Evolutionary conservation across 2,888 invertebrate species (phyloP), one percentile per base, ranked within the genome.

Genomic region (Hesperia comma): DNA sequence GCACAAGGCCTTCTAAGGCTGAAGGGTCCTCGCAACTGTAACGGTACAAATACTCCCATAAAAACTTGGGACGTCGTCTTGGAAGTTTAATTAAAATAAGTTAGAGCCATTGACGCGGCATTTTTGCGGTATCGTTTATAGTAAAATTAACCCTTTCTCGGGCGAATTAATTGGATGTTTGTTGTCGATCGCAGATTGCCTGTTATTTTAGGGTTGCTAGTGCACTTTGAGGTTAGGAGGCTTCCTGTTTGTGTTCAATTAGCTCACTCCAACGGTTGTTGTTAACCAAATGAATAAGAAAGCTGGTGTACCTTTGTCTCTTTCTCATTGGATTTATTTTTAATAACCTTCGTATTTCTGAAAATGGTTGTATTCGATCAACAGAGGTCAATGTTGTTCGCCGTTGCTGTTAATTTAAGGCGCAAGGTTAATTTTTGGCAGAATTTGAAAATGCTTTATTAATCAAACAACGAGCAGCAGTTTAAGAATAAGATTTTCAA

Each of bases 91-190:
- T 81, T 79, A 77, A 78, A 77, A 75, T 75, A 75, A 72, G 71
- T 75, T 73, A 72, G 74, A 63, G 68, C 74, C 75, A 80, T 80
- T 81, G 80, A 80, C 77, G 79, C 76, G 57, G 75, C 78, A 77
- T 73, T 81, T 76, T 74, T 76, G 74, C 68, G 83, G 84, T 67
- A 81, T 86, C 83, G 67, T 66, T 62, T 63, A 69, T 74, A 74
- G 77, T 71, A 78, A 80, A 79, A 81, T 79, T 77, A 82, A 79
- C 83, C 82, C 82, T 82, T 82, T 79, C 74, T 75, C 67, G 71
- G 46, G 61, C 32, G 71, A 71, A 76, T 81, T 88, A 87, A 87
- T 88, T 87, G 82, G 78, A 74, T 78, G 84, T 85, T 85, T 67
- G 75, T 79, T 77, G 73, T 71, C 61, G 53, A 67, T 61, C 26